Conservation (phyloP, 2,888 invertebrate species). For the Ypsolopha scabrella region DNA sequence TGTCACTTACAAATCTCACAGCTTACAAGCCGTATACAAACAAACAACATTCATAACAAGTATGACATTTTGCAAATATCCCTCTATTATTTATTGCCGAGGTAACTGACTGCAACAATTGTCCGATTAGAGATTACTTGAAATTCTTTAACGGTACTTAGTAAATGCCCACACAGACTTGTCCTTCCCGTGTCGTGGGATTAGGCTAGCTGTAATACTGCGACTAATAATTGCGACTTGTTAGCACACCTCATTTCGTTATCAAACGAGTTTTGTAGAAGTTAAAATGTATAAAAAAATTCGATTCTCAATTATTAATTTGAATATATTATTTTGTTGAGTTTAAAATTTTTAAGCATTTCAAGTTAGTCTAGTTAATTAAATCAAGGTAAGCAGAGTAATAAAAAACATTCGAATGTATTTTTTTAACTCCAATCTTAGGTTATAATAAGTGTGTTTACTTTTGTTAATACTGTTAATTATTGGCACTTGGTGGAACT, state of each 20-base stretch:
- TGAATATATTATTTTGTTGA: background rate
- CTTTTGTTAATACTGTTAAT: no score
- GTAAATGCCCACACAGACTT: slow-evolving; percentile 35
- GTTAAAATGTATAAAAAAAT: no score
- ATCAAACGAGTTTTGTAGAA: background rate
- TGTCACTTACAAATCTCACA: no score
- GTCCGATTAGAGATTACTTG: slow-evolving; percentile 50
- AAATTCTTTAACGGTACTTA: slow-evolving; percentile 54
- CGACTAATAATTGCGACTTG: background rate
- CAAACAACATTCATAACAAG: slow-evolving; percentile 31
- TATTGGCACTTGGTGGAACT: no score
- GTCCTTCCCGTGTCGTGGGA: background rate
- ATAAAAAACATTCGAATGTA: no score
- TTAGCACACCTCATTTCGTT: no score
- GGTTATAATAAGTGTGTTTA: no score
- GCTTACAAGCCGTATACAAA: slow-evolving; percentile 1
- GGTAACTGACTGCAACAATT: slow-evolving; percentile 2
- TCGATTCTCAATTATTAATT: background rate
- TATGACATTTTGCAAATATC: slow-evolving; percentile 46
- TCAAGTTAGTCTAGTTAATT: background rate
- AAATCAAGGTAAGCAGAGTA: background rate
- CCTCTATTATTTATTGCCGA: slow-evolving; percentile 9
- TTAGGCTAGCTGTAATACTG: background rate
- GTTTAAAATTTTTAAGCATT: background rate
- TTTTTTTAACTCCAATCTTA: no score